Percentiles rank a stretch among this genome's conserved stretches.
These are phyloP conservation scores for Crocallis elinguaria DNA, from an alignment of 2,888 invertebrate species.

Conservation along the genomic window DNA sequence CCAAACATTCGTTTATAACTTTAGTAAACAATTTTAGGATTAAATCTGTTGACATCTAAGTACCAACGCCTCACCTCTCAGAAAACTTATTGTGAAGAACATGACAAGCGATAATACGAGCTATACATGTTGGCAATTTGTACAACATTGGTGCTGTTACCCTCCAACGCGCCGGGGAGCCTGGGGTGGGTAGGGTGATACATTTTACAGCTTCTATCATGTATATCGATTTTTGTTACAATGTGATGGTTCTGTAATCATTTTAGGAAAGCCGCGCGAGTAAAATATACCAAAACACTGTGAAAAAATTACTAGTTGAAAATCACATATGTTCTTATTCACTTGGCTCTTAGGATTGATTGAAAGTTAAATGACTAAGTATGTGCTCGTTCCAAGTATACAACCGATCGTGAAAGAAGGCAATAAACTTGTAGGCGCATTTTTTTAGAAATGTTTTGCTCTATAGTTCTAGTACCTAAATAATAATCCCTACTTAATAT, in stretches of 20 bases:
- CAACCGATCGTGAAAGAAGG: no score
- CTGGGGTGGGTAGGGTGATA: constrained; percentile 4
- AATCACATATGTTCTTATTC: no score
- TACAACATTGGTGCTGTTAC: constrained; percentile 13
- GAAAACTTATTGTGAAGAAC: constrained; percentile 10
- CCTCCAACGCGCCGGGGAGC: constrained; percentile 7
- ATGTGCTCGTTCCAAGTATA: no score
- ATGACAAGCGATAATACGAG: constrained; percentile 11
- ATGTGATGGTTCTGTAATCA: constrained; percentile 16
- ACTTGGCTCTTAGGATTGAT: no score
- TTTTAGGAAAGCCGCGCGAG: neutral
- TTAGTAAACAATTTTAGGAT: neutral
- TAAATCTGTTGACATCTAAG: neutral
- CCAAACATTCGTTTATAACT: no score
- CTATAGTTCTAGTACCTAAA: no score
- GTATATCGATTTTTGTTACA: constrained; percentile 32
- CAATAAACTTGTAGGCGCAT: no score
- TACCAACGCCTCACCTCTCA: neutral
- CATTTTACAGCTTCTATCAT: constrained; percentile 29
- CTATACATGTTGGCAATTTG: constrained; percentile 19
- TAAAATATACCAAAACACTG: no score
- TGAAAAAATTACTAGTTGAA: no score
- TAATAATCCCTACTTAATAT: no score
- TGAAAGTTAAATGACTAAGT: no score
- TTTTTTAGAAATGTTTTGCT: no score